Conservation (phyloP, 1,140 invertebrate species). For the Sarcophaga peregrina region DNA sequence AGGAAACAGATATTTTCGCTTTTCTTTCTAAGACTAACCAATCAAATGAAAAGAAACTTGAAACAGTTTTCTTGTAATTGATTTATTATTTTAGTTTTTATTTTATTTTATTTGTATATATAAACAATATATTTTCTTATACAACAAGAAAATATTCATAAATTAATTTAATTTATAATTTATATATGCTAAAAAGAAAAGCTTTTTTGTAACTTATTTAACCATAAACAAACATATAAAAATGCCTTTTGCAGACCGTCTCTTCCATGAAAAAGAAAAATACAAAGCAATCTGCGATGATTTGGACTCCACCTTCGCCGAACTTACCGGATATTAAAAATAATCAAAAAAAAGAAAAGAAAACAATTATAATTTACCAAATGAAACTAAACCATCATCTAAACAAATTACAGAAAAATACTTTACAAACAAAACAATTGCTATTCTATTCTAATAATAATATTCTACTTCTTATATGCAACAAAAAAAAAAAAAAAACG, state of each 20-base stretch:
- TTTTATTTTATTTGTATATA: constrained; percentile 21
- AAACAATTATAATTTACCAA: constrained; percentile 29
- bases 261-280: constrained; percentile 95
- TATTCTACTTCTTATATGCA: neutral
- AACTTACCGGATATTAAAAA: constrained; percentile 84
- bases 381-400: neutral
- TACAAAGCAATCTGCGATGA: constrained; percentile 97
- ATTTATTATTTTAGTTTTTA: constrained; percentile 11
- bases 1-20: neutral
- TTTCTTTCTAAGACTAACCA: neutral
- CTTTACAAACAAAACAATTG: neutral
- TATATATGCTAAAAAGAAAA: constrained; percentile 26
- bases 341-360: constrained; percentile 47
- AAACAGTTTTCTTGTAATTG: neutral
- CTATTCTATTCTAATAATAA: neutral
- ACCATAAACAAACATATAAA: constrained; percentile 40
- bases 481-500: neutral
- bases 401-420: constrained; percentile 38
- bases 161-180: neutral
- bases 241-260: constrained; percentile 82
- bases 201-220: constrained; percentile 37
- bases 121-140: neutral
- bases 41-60: neutral
- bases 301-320: constrained; percentile 96
- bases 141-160: too few species aligned